phyloP scores from a whole-genome alignment of 2,113 vertebrate species.

The Oenanthe melanoleuca region DNA sequence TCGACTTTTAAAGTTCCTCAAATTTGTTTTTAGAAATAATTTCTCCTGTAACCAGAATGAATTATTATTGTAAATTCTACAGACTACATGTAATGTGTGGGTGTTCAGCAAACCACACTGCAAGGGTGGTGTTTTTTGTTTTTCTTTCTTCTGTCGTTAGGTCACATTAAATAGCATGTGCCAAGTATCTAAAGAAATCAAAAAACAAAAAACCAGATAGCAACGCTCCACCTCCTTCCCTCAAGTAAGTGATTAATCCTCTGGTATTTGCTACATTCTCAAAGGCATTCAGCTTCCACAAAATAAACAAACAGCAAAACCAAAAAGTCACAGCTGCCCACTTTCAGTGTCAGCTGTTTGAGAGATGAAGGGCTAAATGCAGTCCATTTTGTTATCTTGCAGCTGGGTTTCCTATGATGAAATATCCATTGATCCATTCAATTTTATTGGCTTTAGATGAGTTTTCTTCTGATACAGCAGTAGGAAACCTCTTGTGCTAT shows the following conservation, averaged over 20 bases:
- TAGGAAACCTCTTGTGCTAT: conserved; percentile 1
- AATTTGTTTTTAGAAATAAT: conserved; percentile 18
- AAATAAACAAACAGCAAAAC: not conserved
- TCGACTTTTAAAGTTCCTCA: conserved; percentile 20
- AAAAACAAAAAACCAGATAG: not conserved
- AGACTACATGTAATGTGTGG: conserved; percentile 35
- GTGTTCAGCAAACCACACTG: conserved; percentile 66
- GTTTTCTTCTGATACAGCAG: not conserved
- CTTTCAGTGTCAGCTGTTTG: not conserved
- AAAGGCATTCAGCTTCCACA: not conserved
- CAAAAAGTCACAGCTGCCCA: conserved; percentile 11
- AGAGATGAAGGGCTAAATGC: not conserved
- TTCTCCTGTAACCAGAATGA: conserved; percentile 12
- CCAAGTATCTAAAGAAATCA: conserved; percentile 39
- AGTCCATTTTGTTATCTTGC: not conserved
- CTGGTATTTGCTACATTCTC: not conserved
- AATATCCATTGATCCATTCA: conserved; percentile 29
- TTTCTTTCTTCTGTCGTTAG: conserved; percentile 1
- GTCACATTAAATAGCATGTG: conserved; percentile 1
- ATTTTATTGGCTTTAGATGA: conserved; percentile 19
- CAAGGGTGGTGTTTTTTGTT: not conserved
- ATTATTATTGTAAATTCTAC: conserved; percentile 40
- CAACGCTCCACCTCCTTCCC: not conserved
- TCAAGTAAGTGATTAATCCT: conserved; percentile 27
- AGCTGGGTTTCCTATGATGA: conserved; percentile 54